Base-by-base conservation (phyloP, 1,140 invertebrate species). In the Paraescarpia echinospica region DNA sequence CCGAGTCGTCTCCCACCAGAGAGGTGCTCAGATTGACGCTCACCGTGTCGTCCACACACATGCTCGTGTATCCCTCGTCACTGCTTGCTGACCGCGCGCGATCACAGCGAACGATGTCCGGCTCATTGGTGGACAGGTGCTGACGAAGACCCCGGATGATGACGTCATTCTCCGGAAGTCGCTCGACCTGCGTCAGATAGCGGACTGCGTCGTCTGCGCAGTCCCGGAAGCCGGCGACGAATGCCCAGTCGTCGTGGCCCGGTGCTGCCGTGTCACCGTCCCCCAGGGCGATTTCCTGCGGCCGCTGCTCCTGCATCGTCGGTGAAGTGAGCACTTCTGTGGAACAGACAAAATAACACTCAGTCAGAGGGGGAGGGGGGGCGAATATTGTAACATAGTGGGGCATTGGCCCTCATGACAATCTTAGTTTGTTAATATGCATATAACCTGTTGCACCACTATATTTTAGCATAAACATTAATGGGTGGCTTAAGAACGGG, bases 151-250 rank as follows among this genome's bases (percentile, higher is more conserved):
- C 96, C 35, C 95, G 93, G 22, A 96, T 95, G 6, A 96, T 93
- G 0, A 96, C 96, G 92, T 96, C 95, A 33, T 95, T 94, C 51
- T 93, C 93, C 1, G 96, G 94, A 89, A 96, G 94, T 41, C 95
- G 93, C 93, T 96, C 96, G 31, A 94, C 95, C 92, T 96, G 95
- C 27, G 95, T 94, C 12, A 96, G 94, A 92, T 95, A 96, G 34
- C 95, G 94, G 6, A 96, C 92, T 22, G 96, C 96, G 93, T 96
- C 96, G 41, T 94, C 94, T 93, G 96, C 96, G 93, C 96, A 96
- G 91, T 96, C 95, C 91, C 94, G 93, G 94, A 96, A 96, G 1
- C 96, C 96, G 22, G 94, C 94, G 18, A 94, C 88, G n/a, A 95
- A 77, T 77, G 59, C 59, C 59, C 59, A 18, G 59, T 77, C 59